Conservation (phyloP, 2,888 invertebrate species). For the Sinopyrophorus schimmeli region DNA sequence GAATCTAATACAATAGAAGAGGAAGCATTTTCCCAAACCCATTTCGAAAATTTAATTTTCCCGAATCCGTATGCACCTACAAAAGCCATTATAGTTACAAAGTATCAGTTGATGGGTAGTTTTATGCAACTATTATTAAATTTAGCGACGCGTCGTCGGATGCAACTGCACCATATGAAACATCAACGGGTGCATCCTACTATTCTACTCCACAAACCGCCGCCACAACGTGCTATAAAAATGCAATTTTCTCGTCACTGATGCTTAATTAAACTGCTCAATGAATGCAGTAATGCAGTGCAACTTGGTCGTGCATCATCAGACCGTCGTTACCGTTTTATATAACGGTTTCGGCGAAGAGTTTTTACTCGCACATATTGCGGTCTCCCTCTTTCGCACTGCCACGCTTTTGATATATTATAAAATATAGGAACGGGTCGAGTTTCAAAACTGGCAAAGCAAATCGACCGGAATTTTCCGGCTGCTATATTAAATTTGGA, state of each 20-base stretch:
- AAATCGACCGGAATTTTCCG: conserved; percentile 9
- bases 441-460: background rate
- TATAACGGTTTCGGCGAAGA: conserved; percentile 10
- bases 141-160: conserved; percentile 16
- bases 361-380: conserved; percentile 10
- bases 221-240: conserved; percentile 36
- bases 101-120: conserved; percentile 17
- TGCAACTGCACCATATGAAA: conserved; percentile 18
- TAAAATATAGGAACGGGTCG: background rate
- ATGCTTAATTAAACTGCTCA: conserved; percentile 39
- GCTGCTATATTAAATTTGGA: conserved; percentile 14
- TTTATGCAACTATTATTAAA: conserved; percentile 24
- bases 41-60: conserved; percentile 12
- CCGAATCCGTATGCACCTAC: conserved; percentile 10
- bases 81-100: conserved; percentile 15
- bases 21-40: conserved; percentile 4
- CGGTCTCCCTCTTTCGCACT: conserved; percentile 9
- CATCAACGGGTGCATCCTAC: conserved; percentile 11
- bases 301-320: conserved; percentile 30
- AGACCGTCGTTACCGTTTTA: conserved; percentile 28
- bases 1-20: too few relatives aligned
- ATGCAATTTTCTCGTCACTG: conserved; percentile 37
- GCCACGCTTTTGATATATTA: background rate
- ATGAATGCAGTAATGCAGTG: too few relatives aligned
- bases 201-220: conserved; percentile 28